These are phyloP conservation scores for Phylloscopus whistleri DNA, from an alignment of 2,113 vertebrate species.

Conservation along the genomic window DNA sequence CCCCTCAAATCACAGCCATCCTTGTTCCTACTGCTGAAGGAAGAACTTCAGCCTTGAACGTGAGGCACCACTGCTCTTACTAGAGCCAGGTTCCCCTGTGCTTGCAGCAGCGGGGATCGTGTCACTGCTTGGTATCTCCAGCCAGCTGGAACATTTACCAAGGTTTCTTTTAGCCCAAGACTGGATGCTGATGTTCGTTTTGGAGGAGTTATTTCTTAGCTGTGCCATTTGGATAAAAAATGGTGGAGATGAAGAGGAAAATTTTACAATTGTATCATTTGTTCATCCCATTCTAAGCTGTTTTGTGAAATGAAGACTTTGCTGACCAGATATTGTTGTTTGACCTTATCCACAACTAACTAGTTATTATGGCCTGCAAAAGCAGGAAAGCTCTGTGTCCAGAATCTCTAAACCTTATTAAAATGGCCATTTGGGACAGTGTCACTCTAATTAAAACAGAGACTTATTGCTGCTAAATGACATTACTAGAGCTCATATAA, in stretches of 20 bases:
- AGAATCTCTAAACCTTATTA: constrained; percentile 25
- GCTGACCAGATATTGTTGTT: neutral
- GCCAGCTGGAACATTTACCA: neutral
- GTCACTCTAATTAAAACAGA: neutral
- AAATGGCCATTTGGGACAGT: neutral
- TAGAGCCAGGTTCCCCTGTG: neutral
- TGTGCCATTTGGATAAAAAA: neutral
- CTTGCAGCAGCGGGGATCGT: accelerated
- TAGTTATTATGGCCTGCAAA: neutral
- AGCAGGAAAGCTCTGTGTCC: neutral
- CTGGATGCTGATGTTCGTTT: neutral
- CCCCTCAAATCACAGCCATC: neutral
- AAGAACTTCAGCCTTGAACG: neutral
- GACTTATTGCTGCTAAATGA: neutral
- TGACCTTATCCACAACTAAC: neutral
- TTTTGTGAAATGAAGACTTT: neutral
- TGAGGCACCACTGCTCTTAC: neutral
- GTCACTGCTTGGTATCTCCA: neutral
- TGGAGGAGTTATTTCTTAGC: neutral
- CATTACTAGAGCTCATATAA: neutral
- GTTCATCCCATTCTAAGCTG: neutral
- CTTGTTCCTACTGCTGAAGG: neutral
- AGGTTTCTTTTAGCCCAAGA: neutral
- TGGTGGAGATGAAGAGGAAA: neutral
- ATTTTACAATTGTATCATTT: neutral